phyloP scores from a whole-genome alignment of 2,113 vertebrate species.

The Vicugna pacos region DNA sequence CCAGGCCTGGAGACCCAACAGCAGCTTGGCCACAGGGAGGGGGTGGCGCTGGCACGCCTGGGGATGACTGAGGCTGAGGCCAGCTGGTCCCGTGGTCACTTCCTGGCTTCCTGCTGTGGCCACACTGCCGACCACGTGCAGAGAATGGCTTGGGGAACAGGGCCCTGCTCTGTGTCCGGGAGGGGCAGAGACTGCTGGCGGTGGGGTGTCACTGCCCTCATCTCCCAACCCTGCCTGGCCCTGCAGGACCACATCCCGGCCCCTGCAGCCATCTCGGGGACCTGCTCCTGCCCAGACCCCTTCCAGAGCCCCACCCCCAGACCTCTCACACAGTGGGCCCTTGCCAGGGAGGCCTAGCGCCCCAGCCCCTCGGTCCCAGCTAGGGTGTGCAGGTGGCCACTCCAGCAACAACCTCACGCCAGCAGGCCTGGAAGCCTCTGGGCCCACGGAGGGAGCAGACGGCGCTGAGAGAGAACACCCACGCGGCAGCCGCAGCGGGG shows the following conservation, averaged over 20 bases:
- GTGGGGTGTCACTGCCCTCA: rapidly evolving
- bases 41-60: neutral
- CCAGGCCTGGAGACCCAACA: neutral
- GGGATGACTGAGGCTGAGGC: neutral
- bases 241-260: rapidly evolving
- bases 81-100: neutral
- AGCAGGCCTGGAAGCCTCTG: conserved; percentile 37
- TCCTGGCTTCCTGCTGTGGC: neutral
- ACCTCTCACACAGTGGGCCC: neutral
- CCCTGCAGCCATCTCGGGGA: neutral
- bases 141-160: neutral
- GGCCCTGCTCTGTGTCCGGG: neutral
- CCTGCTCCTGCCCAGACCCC: no score
- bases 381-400: neutral
- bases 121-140: neutral
- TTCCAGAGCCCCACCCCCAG: no score
- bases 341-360: neutral
- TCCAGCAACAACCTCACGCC: neutral
- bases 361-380: neutral
- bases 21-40: neutral
- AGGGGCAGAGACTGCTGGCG: no score
- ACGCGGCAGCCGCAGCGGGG: neutral
- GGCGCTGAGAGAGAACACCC: neutral
- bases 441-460: neutral
- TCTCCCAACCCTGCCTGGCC: rapidly evolving